Base-by-base conservation (phyloP, 2,888 invertebrate species). In the Pseudococcus viburni region DNA sequence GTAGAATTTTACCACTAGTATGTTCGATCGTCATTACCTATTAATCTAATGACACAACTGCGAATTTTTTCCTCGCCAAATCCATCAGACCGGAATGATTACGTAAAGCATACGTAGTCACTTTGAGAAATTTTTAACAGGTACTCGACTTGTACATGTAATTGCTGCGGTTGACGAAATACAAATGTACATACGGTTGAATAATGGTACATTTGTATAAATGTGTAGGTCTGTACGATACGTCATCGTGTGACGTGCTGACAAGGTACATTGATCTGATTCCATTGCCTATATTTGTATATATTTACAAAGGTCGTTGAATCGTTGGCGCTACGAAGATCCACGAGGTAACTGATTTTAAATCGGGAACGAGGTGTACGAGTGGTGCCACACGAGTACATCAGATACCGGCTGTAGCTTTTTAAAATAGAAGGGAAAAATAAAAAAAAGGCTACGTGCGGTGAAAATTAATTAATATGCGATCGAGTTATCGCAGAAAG, bases 301-400 rank as follows among this genome's bases (percentile, higher is more conserved):
- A 73, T 39, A 64, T 33, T 73, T 73, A 73, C 73, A 73, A 73
- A 73, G 73, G 73, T 73, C 73, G 73, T 73, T 73, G 73, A 73
- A 73, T 73, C 64, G 8, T 17, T 9, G 64, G 64, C 64, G 64
- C 22, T 64, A 64, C 11, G 5, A 59, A 4, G n/a, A 59, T n/a
- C 9, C 42, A 42, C 42, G 42, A 42, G 42, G 8, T 42, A 9
- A 42, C 59, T 59, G 19, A 59, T 64, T 64, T 64, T 64, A 64
- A 64, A 64, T 64, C 8, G 42, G 0, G 9, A 59, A 19, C 59
- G 7, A 5, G n/a, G 19, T 19, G 19, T 1, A 64, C 0, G 3
- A 64, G 22, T 7, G 9, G 5, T n/a, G 5, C 8, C 4, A 7
- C n/a, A 59, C n/a, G n/a, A n/a, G 7, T 59, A 59, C n/a, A n/a